Evolutionary conservation across 2,113 vertebrate species (phyloP).

Genomic region (Bubo blakistoni): DNA sequence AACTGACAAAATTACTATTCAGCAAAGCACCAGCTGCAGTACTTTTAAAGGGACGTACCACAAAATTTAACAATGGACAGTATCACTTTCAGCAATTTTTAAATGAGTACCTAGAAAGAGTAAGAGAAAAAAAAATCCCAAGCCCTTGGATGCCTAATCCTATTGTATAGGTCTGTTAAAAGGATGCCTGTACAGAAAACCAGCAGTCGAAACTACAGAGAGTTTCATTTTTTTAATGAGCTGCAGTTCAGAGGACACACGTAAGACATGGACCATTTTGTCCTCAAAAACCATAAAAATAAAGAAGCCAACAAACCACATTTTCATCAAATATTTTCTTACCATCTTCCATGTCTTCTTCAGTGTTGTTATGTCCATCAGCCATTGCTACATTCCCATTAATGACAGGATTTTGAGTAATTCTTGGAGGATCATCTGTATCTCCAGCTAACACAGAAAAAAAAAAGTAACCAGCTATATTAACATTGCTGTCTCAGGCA

Average conservation of each 20-base stretch:
- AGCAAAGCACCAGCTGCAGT: not conserved
- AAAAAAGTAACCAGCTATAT: not conserved
- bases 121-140: not conserved
- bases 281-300: not conserved
- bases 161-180: not conserved
- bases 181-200: not conserved
- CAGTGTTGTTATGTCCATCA: constrained; percentile 94
- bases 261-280: not conserved
- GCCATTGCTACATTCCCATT: constrained; percentile 98
- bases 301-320: not conserved
- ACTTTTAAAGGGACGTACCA: not conserved
- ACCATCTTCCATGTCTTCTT: constrained; percentile 99
- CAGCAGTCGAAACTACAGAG: not conserved
- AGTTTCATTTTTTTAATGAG: not conserved
- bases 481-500: not conserved
- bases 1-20: not conserved
- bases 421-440: constrained; percentile 97
- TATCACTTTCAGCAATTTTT: not conserved
- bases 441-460: constrained; percentile 84
- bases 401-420: constrained; percentile 95
- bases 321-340: constrained; percentile 28
- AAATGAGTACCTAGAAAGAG: not conserved
- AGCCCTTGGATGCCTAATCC: not conserved
- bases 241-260: not conserved
- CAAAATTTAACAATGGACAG: not conserved